Base-by-base conservation (phyloP, 1,140 invertebrate genomes). In the Scaptomyza graminum region DNA sequence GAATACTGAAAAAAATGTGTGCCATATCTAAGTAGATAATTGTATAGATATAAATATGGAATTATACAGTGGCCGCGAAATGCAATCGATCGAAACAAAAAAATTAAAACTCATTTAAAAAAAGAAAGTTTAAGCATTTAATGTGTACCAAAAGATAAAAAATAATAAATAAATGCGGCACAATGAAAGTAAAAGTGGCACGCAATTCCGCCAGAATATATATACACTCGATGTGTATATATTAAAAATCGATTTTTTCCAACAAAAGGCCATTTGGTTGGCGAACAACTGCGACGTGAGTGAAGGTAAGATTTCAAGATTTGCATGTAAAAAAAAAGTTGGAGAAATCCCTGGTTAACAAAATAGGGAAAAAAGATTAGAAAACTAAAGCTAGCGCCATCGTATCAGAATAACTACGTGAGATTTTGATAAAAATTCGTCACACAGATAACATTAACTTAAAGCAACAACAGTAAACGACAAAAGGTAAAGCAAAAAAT, bases 121-220 rank as follows among this genome's bases (percentile, higher is more conserved):
- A 69, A 76, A 63, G 74, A 77, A 78, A 77, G 67, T 76, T 76
- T 46, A 46, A 43, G 15, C 31, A 37, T 31, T 31, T 6, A 31
- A 6, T 50, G 37, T 50, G 22, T 22, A 39, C 57, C 52, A 22
- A 31, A 41, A 13, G 37, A 54, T 34, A 9, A 34, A 9, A 66
- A 54, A 47, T 46, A n/a, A 59, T 46, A 31, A 64, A n/a, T n/a
- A n/a, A 59, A 74, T 59, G 69, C 60, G 41, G 51, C 57, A 60
- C 74, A 84, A 69, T 61, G 62, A 85, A 67, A 88, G 75, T 88
- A 83, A 88, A 83, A 88, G 82, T 76, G 57, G 71, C 79, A 68
- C 74, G 60, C 56, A 74, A 74, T 59, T 79, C 60, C 63, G n/a
- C 12, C 31, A 61, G 55, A 68, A 60, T 54, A 18, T 66, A 39